Evolutionary conservation across 1,140 invertebrate species (phyloP), one percentile per base, ranked within the genome.

Genomic region (Drosophila setifemur): DNA sequence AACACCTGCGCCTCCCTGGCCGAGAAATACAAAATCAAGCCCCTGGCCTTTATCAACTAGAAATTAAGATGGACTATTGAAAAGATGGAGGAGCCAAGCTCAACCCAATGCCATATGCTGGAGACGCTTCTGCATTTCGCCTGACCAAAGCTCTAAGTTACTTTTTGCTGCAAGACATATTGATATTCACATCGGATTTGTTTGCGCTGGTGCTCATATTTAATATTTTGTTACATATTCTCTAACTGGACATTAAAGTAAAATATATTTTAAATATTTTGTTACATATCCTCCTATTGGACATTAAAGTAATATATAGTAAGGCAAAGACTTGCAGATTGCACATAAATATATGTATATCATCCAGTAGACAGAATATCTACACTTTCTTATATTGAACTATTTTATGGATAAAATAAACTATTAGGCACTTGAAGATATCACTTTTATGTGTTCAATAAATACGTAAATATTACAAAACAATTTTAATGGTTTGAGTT

Each of bases 1-100:
- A 92, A 92, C 40, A 90, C 90, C 1, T 93, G 92, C 33, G 78
- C 90, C 29, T 67, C 89, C 0, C 85, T 94, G 43, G 93, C 94
- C 0, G 69, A 91, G 14, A 82, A 87, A n/a, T 89, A 94, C 16
- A 92, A 92, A 0, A 91, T 94, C 1, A 68, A 90, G 39, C 92
- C 93, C 1, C 88, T 95, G 78, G 87, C 91, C 48, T 90, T 90
- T 39, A 67, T 57, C 29, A 50, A 29, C 1, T 26, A 31, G 7
- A 9, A 43, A 16, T 33, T 16, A n/a, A 23, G 50, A 18, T n/a
- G n/a, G n/a, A n/a, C n/a, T n/a, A 57, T 42, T 31, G 57, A 31
- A 26, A n/a, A 7, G 4, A n/a, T n/a, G n/a, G n/a, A 14, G 11
- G 45, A 53, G 53, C 45, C 9, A 11, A 78, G 74, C 55, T 28